Evolutionary conservation across 2,888 invertebrate genomes (phyloP).

Genomic region (Trissolcus japonicus): DNA sequence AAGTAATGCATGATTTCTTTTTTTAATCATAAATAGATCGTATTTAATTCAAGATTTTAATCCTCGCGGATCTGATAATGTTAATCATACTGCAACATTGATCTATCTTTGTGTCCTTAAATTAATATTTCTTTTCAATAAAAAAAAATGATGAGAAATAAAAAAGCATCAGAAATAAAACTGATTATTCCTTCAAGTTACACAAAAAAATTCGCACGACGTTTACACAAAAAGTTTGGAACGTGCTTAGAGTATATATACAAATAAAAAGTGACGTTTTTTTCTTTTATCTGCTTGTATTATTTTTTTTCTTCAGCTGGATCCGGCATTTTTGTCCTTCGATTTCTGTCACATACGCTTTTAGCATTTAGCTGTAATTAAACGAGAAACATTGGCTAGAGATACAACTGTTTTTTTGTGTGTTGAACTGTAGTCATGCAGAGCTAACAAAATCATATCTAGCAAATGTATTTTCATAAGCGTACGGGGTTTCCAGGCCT

Average conservation of each 20-base stretch:
- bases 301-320: slow-evolving; percentile 25
- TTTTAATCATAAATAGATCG: background rate
- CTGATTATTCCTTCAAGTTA: background rate
- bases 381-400: slow-evolving; percentile 56
- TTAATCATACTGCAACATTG: too few species aligned
- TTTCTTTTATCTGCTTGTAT: slow-evolving; percentile 7
- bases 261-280: slow-evolving; percentile 39
- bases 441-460: slow-evolving; percentile 14
- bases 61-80: slow-evolving; percentile 1
- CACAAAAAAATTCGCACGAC: slow-evolving; percentile 10
- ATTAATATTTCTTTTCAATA: background rate
- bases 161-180: slow-evolving; percentile 5
- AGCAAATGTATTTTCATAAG: slow-evolving; percentile 32
- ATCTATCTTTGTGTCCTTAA: background rate
- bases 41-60: slow-evolving; percentile 2
- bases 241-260: slow-evolving; percentile 44
- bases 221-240: slow-evolving; percentile 15
- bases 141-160: slow-evolving; percentile 10
- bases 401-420: slow-evolving; percentile 4
- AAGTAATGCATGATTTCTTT: slow-evolving; percentile 21
- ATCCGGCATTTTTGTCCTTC: slow-evolving; percentile 38
- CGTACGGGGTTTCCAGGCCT: slow-evolving; percentile 19
- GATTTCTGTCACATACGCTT: slow-evolving; percentile 59
- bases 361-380: slow-evolving; percentile 68
- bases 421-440: slow-evolving; percentile 3